Conservation (phyloP, 2,797 vertebrate genomes). For the Pogonophryne albipinna region DNA sequence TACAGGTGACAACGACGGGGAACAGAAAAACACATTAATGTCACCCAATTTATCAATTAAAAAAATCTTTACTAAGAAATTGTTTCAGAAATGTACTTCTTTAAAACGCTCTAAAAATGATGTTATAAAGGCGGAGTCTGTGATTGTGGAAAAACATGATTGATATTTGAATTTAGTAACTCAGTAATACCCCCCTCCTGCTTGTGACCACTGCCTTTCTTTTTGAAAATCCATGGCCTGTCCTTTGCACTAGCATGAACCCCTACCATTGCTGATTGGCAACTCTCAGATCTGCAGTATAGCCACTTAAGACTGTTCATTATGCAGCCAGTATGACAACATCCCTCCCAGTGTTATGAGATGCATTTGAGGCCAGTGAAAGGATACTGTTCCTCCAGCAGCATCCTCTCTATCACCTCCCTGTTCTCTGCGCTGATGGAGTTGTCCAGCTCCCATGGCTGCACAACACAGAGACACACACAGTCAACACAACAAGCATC, state of each 20-base stretch:
- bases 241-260: too few species aligned
- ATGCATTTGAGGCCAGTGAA: conserved; percentile 38
- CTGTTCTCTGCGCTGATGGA: conserved; percentile 96
- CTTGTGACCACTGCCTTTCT: too few species aligned
- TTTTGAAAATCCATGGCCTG: too few species aligned
- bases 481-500: too few species aligned
- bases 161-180: too few species aligned
- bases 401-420: conserved; percentile 94
- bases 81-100: neutral
- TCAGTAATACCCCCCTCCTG: too few species aligned
- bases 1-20: too few species aligned
- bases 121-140: neutral
- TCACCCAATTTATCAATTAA: neutral
- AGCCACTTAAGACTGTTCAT: neutral
- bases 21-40: neutral
- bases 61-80: neutral
- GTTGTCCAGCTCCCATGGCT: conserved; percentile 96
- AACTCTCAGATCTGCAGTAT: neutral
- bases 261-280: too few species aligned
- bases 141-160: too few species aligned
- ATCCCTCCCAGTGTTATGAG: neutral
- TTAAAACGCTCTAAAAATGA: neutral
- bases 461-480: conserved; percentile 43
- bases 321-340: neutral
- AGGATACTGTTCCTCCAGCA: conserved; percentile 99